phyloP scores from a whole-genome alignment of 2,888 invertebrate genomes.

The Pyrgus malvae region DNA sequence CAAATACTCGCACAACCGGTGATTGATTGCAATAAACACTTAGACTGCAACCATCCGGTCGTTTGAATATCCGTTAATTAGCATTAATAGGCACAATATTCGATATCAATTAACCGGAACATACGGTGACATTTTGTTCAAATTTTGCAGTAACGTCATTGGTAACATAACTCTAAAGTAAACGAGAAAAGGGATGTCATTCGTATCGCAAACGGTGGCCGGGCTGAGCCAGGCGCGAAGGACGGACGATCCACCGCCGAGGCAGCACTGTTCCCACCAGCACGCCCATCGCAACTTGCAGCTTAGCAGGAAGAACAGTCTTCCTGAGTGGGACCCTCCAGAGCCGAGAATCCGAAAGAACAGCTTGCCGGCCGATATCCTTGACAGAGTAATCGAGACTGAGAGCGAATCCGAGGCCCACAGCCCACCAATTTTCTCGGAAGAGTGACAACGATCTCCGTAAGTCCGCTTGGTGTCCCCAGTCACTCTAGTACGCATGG shows the following conservation, averaged over 20 bases:
- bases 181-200: conserved; percentile 63
- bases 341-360: conserved; percentile 70
- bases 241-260: conserved; percentile 66
- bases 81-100: conserved; percentile 14
- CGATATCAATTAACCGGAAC: conserved; percentile 17
- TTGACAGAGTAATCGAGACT: conserved; percentile 57
- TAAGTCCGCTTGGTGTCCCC: conserved; percentile 75
- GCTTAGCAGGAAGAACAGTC: conserved; percentile 73
- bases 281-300: conserved; percentile 67
- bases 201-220: conserved; percentile 81
- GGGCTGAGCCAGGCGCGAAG: conserved; percentile 72
- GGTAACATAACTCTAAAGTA: conserved; percentile 11
- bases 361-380: conserved; percentile 71
- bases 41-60: conserved; percentile 15
- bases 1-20: not conserved
- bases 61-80: conserved; percentile 13
- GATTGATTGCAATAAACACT: not conserved
- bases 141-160: conserved; percentile 16
- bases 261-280: conserved; percentile 76
- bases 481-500: conserved; percentile 75
- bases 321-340: conserved; percentile 76
- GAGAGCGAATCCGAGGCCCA: conserved; percentile 50
- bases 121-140: conserved; percentile 21
- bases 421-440: conserved; percentile 54
- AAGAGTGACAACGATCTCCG: conserved; percentile 74